Conservation (phyloP, 2,113 vertebrate species). For the Petromus typicus region DNA sequence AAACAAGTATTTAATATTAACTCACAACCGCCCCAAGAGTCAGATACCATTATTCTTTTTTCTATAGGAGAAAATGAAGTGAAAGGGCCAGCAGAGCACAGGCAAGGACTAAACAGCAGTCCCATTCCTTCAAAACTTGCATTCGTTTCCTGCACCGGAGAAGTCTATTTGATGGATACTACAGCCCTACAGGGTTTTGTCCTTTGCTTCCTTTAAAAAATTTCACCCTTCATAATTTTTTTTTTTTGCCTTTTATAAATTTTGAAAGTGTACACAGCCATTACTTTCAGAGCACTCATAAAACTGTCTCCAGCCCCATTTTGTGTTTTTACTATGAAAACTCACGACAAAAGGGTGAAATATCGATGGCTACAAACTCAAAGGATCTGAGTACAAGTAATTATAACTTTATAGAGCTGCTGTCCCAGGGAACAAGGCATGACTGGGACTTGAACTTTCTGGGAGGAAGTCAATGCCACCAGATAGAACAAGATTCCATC, state of each 20-base stretch:
- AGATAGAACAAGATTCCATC: not conserved
- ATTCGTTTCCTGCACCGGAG: not conserved
- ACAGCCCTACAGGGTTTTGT: not conserved
- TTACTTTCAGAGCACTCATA: not conserved
- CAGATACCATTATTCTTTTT: not conserved
- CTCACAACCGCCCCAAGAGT: not conserved
- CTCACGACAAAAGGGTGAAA: conserved; percentile 34
- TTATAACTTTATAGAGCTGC: not conserved
- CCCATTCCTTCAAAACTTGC: not conserved
- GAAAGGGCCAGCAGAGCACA: not conserved
- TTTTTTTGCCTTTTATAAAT: not conserved
- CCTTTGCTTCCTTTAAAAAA: not conserved
- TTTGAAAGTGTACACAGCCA: not conserved
- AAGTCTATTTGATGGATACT: not conserved
- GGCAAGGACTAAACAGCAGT: not conserved
- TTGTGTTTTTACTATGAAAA: not conserved
- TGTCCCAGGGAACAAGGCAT: not conserved
- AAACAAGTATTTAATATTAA: not conserved
- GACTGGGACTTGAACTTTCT: not conserved
- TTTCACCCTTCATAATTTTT: not conserved
- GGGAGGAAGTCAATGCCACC: not conserved
- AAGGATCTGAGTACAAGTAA: not conserved
- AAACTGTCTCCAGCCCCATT: not conserved
- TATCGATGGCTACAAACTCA: not conserved
- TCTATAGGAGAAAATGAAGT: not conserved